Evolutionary conservation across 2,113 vertebrate species (phyloP).

Genomic region (Lethenteron camtschaticum): DNA sequence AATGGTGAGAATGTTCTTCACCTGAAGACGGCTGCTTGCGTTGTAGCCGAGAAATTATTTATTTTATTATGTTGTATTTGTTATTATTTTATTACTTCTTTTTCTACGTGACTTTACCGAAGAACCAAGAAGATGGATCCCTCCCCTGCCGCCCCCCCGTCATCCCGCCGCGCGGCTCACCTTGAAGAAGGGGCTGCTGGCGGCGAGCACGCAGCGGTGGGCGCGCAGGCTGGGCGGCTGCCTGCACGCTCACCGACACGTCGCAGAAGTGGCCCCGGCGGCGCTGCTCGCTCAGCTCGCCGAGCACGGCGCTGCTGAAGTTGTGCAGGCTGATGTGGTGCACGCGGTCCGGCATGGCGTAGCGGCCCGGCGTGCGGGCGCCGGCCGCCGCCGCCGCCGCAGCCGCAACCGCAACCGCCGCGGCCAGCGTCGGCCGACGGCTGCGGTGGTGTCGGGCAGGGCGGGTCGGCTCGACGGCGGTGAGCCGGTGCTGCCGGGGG

Average conservation of each 20-base stretch:
- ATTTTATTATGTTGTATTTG: too few species aligned
- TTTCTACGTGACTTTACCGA: too few species aligned
- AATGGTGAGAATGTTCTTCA: too few species aligned
- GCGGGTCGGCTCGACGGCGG: too few species aligned
- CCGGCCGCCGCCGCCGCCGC: neutral
- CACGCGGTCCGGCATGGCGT: slow-evolving; percentile 92
- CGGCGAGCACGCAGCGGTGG: slow-evolving; percentile 96
- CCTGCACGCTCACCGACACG: slow-evolving; percentile 99
- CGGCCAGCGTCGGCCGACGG: too few species aligned
- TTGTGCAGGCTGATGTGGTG: slow-evolving; percentile 99
- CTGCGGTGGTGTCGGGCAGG: too few species aligned
- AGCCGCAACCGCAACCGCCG: neutral
- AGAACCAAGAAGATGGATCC: too few species aligned
- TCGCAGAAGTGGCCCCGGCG: slow-evolving; percentile 99
- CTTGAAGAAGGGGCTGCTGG: slow-evolving; percentile 94
- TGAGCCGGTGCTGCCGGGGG: too few species aligned
- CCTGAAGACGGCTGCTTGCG: too few species aligned
- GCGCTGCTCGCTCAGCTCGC: slow-evolving; percentile 99
- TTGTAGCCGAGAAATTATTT: too few species aligned
- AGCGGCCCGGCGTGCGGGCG: neutral
- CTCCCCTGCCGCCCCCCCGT: too few species aligned
- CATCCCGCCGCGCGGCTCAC: neutral
- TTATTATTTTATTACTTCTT: too few species aligned
- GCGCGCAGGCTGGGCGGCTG: slow-evolving; percentile 89
- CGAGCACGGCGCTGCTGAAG: slow-evolving; percentile 99